These are phyloP conservation scores for Diachasmimorpha longicaudata DNA, from an alignment of 1,140 invertebrate species.

Conservation along the genomic window DNA sequence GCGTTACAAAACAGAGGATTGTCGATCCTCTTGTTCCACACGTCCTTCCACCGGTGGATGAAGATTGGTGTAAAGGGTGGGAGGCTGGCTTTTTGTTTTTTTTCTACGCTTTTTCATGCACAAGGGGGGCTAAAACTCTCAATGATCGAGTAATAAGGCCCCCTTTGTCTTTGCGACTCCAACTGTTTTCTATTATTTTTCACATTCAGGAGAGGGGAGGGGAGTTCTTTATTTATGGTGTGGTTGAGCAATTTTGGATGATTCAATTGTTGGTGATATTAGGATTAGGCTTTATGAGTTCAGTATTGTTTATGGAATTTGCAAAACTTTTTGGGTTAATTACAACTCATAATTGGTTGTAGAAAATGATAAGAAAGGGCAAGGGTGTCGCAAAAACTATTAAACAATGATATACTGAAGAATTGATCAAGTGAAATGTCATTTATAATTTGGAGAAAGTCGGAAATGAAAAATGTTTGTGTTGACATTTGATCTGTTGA, in stretches of 20 bases:
- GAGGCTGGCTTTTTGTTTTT: slow-evolving; percentile 8
- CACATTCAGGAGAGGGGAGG: not conserved
- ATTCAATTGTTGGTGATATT: not conserved
- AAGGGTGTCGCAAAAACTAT: too few species aligned
- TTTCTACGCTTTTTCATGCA: slow-evolving; percentile 3
- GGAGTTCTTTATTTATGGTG: not conserved
- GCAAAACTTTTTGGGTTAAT: too few species aligned
- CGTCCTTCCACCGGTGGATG: not conserved
- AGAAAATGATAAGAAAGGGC: too few species aligned
- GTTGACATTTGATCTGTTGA: too few species aligned
- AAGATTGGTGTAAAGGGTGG: slow-evolving; percentile 4
- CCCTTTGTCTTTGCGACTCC: slow-evolving; percentile 43
- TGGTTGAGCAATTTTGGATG: not conserved
- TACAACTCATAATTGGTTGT: too few species aligned
- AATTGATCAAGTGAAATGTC: too few species aligned
- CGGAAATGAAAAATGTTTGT: too few species aligned
- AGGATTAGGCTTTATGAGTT: too few species aligned
- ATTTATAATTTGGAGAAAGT: too few species aligned
- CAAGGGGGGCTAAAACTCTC: slow-evolving; percentile 13
- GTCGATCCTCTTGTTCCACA: not conserved
- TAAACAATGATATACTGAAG: too few species aligned
- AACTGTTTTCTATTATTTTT: slow-evolving; percentile 21
- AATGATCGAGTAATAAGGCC: slow-evolving; percentile 40
- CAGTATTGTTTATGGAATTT: too few species aligned
- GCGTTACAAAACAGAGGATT: not conserved